Conservation (phyloP, 1,140 invertebrate species). For the Listronotus bonariensis region DNA sequence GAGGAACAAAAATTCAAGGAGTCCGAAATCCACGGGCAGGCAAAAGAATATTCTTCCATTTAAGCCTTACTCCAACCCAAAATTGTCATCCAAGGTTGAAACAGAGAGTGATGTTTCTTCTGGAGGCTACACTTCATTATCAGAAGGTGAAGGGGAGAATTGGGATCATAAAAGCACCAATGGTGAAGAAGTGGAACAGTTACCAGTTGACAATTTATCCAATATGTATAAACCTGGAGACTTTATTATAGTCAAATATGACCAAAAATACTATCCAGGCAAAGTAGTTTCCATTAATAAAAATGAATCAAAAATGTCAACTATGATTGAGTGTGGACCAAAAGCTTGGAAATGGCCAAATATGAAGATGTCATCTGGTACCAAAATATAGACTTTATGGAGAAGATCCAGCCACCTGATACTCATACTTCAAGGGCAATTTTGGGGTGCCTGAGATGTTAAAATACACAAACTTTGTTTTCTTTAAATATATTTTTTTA, state of each 20-base stretch:
- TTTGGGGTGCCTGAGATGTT: no score
- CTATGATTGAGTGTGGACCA: no score
- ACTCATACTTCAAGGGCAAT: no score
- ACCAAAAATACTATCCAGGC: neutral
- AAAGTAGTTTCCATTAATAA: no score
- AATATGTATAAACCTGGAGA: neutral
- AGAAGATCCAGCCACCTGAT: no score
- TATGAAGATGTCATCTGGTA: no score
- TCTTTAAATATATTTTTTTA: no score
- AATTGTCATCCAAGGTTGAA: neutral
- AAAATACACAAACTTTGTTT: no score
- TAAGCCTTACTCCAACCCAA: neutral
- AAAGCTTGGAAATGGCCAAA: no score
- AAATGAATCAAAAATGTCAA: no score
- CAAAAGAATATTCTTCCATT: neutral
- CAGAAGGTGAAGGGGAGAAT: neutral
- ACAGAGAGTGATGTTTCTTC: neutral
- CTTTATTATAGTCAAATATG: neutral
- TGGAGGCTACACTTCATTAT: conserved; percentile 2
- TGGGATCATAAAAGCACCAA: neutral
- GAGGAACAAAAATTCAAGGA: no score
- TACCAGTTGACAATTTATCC: neutral
- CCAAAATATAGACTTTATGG: no score
- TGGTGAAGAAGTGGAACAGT: neutral
- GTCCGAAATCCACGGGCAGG: neutral